A percentile compares a stretch with the other conserved stretches of the same genome.
Evolutionary conservation across 2,113 vertebrate genomes (phyloP).

Genomic region (Phaethon lepturus): DNA sequence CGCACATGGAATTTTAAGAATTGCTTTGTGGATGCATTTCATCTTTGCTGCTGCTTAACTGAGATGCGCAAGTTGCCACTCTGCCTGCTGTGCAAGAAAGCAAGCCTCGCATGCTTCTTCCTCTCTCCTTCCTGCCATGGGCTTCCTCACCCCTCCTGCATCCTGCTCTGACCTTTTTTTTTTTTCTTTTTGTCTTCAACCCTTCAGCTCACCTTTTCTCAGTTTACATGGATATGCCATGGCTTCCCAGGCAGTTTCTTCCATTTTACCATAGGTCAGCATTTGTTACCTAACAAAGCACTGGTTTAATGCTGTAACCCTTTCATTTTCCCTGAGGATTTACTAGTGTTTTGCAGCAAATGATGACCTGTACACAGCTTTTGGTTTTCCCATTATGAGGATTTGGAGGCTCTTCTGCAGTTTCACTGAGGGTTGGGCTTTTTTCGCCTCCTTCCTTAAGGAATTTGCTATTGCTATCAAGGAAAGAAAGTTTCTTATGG

Average conservation of each 20-base stretch:
- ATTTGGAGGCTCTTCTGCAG: background rate
- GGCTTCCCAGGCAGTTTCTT: background rate
- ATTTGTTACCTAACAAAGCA: background rate
- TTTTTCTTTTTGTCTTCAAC: background rate
- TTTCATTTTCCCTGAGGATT: background rate
- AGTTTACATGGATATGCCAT: background rate
- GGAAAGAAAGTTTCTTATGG: background rate
- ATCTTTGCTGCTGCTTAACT: background rate
- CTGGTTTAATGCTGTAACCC: background rate
- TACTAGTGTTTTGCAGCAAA: background rate
- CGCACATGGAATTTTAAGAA: background rate
- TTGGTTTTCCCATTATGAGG: background rate
- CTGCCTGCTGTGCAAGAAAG: background rate
- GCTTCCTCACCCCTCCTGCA: background rate
- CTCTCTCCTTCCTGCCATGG: background rate
- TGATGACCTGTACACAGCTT: background rate
- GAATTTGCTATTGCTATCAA: background rate
- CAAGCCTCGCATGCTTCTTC: background rate
- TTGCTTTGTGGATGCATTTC: background rate
- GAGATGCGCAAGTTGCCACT: rapidly evolving
- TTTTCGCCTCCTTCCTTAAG: background rate
- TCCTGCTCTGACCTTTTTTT: background rate
- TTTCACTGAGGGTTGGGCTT: background rate
- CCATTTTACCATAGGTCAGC: background rate
- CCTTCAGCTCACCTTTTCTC: background rate